Evolutionary conservation across 2,113 vertebrate genomes (phyloP).

Genomic region (Cyprinodon brontotheroides): DNA sequence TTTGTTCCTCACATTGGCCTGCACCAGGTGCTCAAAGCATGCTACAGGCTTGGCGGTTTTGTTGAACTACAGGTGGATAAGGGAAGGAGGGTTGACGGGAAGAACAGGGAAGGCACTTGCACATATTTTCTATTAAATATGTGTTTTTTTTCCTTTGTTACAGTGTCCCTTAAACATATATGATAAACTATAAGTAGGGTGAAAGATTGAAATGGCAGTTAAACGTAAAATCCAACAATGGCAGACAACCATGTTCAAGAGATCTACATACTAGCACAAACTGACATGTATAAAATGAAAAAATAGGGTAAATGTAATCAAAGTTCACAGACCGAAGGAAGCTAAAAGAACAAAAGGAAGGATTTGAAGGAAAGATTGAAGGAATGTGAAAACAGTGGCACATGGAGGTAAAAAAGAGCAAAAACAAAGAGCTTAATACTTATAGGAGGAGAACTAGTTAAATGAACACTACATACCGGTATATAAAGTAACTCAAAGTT

Average conservation of each 20-base stretch:
- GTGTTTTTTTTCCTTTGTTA: conserved; percentile 53
- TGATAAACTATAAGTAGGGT: conserved; percentile 1
- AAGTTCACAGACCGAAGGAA: conserved; percentile 72
- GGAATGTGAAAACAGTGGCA: conserved; percentile 54
- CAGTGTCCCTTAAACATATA: conserved; percentile 15
- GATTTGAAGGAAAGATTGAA: conserved; percentile 57
- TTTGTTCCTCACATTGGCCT: conserved; percentile 98
- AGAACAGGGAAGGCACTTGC: conserved; percentile 62
- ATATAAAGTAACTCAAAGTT: conserved; percentile 24
- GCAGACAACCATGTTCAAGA: not conserved
- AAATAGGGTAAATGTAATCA: conserved; percentile 32
- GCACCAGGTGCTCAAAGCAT: conserved; percentile 94
- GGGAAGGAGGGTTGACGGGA: conserved; percentile 68
- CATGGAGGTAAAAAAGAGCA: conserved; percentile 51
- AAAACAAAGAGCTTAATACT: conserved; percentile 34
- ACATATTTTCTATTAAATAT: conserved; percentile 77
- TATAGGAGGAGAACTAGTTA: conserved; percentile 27
- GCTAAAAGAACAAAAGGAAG: conserved; percentile 63
- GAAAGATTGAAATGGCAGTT: conserved; percentile 21
- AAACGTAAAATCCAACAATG: not conserved
- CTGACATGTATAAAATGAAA: conserved; percentile 41
- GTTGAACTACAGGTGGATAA: conserved; percentile 86
- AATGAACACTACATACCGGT: conserved; percentile 23
- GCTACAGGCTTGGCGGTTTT: conserved; percentile 86
- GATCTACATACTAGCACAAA: conserved; percentile 15